phyloP scores from a whole-genome alignment of 2,888 invertebrate genomes.

The Ceramica pisi region DNA sequence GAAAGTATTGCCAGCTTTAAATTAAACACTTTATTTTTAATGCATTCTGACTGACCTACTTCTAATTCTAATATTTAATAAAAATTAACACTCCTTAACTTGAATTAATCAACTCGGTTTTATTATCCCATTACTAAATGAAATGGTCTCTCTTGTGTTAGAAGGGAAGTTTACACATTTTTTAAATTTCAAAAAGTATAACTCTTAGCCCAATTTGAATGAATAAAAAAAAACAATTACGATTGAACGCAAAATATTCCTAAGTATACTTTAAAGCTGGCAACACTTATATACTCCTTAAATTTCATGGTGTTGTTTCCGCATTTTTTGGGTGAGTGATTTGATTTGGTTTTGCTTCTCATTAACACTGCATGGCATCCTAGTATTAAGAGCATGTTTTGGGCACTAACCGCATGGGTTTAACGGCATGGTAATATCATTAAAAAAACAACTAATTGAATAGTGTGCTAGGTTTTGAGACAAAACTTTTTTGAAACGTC shows the following conservation, averaged over 20 bases:
- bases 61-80: not conserved
- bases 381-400: conserved; percentile 32
- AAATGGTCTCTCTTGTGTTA: too few species aligned
- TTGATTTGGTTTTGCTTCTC: conserved; percentile 65
- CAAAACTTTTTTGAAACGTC: too few species aligned
- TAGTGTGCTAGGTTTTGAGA: too few species aligned
- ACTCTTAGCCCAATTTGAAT: too few species aligned
- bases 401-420: conserved; percentile 37
- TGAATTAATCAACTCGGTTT: not conserved
- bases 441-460: too few species aligned
- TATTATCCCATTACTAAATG: too few species aligned
- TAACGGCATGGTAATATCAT: not conserved
- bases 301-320: conserved; percentile 58
- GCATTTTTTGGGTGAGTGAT: conserved; percentile 77
- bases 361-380: conserved; percentile 61
- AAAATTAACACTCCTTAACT: not conserved
- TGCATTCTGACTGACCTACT: not conserved
- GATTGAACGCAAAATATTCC: not conserved
- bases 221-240: too few species aligned
- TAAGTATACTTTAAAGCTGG: conserved; percentile 44
- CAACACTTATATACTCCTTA: conserved; percentile 24
- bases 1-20: conserved; percentile 48
- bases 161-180: too few species aligned
- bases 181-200: too few species aligned
- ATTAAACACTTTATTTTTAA: not conserved